Base-by-base conservation (phyloP, 1,140 invertebrate species). In the Tetranychus cinnabarinus region DNA sequence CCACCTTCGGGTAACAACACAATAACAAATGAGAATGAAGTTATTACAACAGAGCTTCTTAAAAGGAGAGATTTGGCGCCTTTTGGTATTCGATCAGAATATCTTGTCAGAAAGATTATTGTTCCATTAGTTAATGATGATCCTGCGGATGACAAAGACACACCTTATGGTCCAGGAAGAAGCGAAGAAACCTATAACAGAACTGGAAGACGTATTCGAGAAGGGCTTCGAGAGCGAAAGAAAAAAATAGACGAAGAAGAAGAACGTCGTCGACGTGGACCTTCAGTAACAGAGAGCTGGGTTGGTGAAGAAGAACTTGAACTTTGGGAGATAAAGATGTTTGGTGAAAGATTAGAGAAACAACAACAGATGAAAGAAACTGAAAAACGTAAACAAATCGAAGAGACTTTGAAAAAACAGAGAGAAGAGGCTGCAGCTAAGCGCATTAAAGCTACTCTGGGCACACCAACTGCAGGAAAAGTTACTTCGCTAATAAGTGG, bases 261-360 rank as follows among this genome's bases (percentile, higher is more conserved):
- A 62, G 67, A 55, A 65, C 86, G 1, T 87, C 91, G 75, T 85
- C 85, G 7, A 87, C 87, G 83, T 8, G 86, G 90, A 67, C 88
- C 88, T 1, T 84, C 88, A 74, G 84, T 91, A 7, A 81, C 81
- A 6, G 91, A 97, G 72, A 84, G 87, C 69, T 97, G 92, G 91
- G 83, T 93, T 0, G 86, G 92, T 63, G 92, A 97, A 73, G 88
- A 93, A 67, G 87, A 89, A 68, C 72, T 97, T 33, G 91, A 97
- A 71, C 70, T 97, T 1, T 97, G 91, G 90, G 91, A 97, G 75
- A 93, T 97, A 48, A 88, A 88, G 69, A 85, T 87, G 65, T 97
- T 92, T 72, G 87, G 87, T 42, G 91, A 97, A 71, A 86, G 83
- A 75, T 31, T 63, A 39, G 68, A 69, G 52, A 66, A 65, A 52